These are phyloP conservation scores for Rhynchopsitta pachyrhyncha DNA, from an alignment of 2,113 vertebrate genomes.

Conservation along the genomic window DNA sequence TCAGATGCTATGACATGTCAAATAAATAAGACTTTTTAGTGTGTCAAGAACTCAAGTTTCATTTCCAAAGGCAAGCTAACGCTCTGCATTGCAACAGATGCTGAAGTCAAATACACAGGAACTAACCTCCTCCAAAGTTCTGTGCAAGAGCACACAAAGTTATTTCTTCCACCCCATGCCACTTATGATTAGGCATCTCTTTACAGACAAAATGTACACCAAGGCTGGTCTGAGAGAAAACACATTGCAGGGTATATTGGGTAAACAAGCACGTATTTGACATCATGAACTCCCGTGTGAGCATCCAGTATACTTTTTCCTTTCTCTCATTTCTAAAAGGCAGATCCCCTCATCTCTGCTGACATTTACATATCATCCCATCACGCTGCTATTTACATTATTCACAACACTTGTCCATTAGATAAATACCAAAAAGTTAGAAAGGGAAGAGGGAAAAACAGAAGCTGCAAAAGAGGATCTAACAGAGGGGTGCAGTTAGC, in stretches of 20 bases:
- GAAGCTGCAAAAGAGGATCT: background rate
- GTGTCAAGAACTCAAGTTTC: background rate
- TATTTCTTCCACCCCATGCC: background rate
- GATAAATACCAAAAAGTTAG: background rate
- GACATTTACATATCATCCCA: background rate
- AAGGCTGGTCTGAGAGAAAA: background rate
- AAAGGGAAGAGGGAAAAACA: background rate
- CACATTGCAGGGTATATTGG: background rate
- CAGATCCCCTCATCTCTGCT: background rate
- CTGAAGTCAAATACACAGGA: background rate
- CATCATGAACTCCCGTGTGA: rapidly evolving
- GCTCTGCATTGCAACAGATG: background rate
- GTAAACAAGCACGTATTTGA: background rate
- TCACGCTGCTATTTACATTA: background rate
- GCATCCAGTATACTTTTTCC: background rate
- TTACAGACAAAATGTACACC: background rate
- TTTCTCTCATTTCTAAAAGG: background rate
- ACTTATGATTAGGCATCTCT: background rate
- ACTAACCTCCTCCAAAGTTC: background rate
- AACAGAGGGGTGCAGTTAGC: background rate
- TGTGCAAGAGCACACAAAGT: background rate
- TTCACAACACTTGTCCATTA: background rate
- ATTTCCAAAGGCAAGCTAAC: background rate
- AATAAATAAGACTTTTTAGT: background rate
- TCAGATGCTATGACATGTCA: background rate